phyloP scores from a whole-genome alignment of 2,888 invertebrate genomes.

The Labia minor region DNA sequence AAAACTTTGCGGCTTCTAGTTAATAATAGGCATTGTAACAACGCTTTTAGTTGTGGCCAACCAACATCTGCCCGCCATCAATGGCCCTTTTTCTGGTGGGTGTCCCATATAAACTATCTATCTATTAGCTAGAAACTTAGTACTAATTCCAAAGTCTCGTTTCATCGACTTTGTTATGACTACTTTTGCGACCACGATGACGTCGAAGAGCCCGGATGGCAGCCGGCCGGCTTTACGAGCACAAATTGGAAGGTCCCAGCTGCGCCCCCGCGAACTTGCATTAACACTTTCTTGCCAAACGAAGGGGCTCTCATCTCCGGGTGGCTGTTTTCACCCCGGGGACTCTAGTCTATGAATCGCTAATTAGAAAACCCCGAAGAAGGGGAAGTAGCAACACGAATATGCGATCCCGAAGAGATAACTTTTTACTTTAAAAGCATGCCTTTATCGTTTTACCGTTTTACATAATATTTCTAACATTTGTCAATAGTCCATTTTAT shows the following conservation, averaged over 20 bases:
- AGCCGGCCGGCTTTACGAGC: not conserved
- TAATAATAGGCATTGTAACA: not conserved
- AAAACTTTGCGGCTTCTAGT: not conserved
- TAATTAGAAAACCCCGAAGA: not conserved
- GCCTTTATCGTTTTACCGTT: no score
- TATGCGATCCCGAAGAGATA: not conserved
- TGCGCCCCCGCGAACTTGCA: not conserved
- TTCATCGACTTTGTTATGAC: not conserved
- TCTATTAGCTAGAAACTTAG: not conserved
- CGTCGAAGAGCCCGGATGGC: not conserved
- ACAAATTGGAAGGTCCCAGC: not conserved
- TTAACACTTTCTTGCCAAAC: constrained; percentile 5
- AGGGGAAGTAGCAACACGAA: not conserved
- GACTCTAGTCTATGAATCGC: constrained; percentile 1
- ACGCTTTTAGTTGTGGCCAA: constrained; percentile 13
- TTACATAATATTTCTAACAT: no score
- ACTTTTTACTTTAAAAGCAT: not conserved
- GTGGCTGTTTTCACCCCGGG: not conserved
- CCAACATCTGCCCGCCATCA: constrained; percentile 3
- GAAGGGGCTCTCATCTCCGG: not conserved
- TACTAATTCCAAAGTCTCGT: not conserved
- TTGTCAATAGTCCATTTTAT: no score
- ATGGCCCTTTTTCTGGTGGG: not conserved
- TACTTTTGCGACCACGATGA: not conserved
- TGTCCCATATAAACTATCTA: constrained; percentile 1